Evolutionary conservation across 2,113 vertebrate genomes (phyloP).

Genomic region (Thymallus thymallus): DNA sequence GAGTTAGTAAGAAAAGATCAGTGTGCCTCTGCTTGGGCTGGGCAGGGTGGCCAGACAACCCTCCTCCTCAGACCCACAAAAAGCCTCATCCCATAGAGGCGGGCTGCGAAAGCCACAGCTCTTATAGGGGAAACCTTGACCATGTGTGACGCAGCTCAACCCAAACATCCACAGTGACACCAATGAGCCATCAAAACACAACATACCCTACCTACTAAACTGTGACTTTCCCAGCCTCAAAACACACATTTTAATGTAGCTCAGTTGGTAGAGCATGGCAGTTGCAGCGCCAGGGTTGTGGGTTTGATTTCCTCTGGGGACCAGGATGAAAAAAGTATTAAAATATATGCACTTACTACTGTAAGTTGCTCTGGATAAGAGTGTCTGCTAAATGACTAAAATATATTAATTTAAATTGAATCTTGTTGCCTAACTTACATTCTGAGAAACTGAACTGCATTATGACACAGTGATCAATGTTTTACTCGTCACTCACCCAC

Average conservation of each 20-base stretch:
- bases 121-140: slow-evolving; percentile 49
- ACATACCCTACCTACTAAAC: not conserved
- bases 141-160: slow-evolving; percentile 58
- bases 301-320: too few species aligned
- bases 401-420: too few species aligned
- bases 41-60: slow-evolving; percentile 39
- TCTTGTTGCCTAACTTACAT: not conserved
- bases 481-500: slow-evolving; percentile 18
- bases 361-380: too few species aligned
- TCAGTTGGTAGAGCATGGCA: too few species aligned
- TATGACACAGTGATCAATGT: too few species aligned
- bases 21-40: not conserved
- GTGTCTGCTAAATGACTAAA: too few species aligned
- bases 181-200: slow-evolving; percentile 15
- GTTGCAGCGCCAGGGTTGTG: too few species aligned
- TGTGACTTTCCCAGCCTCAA: not conserved
- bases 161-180: slow-evolving; percentile 43
- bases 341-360: too few species aligned
- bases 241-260: not conserved
- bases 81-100: slow-evolving; percentile 27
- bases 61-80: slow-evolving; percentile 31
- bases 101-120: slow-evolving; percentile 57
- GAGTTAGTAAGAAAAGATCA: not conserved
- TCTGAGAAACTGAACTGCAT: too few species aligned
- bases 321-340: too few species aligned